Evolutionary conservation across 1,140 invertebrate species (phyloP).

Genomic region (Dreissena polymorpha): DNA sequence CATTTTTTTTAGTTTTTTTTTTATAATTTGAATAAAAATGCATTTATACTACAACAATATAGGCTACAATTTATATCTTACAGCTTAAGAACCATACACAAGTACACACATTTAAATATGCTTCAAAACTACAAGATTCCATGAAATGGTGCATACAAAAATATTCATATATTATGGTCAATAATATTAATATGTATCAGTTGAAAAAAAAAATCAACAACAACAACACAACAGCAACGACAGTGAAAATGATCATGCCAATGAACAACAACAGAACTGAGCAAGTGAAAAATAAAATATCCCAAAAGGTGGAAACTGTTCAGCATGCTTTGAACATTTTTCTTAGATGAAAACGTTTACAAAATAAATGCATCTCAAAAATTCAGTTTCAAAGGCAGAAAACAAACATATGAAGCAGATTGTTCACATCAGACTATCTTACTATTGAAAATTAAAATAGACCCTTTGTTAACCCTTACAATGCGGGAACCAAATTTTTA

Average conservation of each 20-base stretch:
- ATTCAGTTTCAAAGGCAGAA: not conserved
- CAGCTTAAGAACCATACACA: constrained; percentile 37
- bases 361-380: constrained; percentile 35
- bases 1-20: constrained; percentile 25
- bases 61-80: constrained; percentile 26
- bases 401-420: too few relatives aligned
- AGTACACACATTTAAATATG: constrained; percentile 37
- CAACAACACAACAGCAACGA: constrained; percentile 31
- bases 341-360: not conserved
- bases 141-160: constrained; percentile 38
- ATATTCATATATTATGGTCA: constrained; percentile 49
- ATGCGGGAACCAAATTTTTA: too few relatives aligned
- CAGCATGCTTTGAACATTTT: constrained; percentile 21
- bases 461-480: too few relatives aligned
- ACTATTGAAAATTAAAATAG: too few relatives aligned
- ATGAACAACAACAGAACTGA: constrained; percentile 51
- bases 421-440: too few relatives aligned
- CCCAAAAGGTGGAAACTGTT: not conserved
- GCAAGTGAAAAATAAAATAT: constrained; percentile 34
- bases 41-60: constrained; percentile 56
- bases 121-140: constrained; percentile 9
- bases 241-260: constrained; percentile 17
- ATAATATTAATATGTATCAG: constrained; percentile 38
- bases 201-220: constrained; percentile 13
- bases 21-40: constrained; percentile 57